Percentiles rank a stretch among this genome's conserved stretches.
phyloP scores from a whole-genome alignment of 2,113 vertebrate species.

The Oceanodroma tethys region DNA sequence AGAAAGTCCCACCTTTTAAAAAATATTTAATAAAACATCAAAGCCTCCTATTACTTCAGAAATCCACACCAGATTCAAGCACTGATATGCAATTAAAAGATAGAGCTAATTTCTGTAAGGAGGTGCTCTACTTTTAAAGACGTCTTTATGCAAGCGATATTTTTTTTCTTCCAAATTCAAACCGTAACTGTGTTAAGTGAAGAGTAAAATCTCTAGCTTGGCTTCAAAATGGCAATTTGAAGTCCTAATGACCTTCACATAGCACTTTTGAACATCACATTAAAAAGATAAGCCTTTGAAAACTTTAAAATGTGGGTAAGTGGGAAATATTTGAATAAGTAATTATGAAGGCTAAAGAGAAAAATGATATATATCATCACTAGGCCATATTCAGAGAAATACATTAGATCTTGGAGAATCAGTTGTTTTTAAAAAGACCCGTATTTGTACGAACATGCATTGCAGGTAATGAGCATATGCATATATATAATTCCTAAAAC shows the following conservation, averaged over 20 bases:
- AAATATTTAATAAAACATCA: slow-evolving; percentile 79
- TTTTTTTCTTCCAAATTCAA: slow-evolving; percentile 28
- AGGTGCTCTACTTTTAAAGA: slow-evolving; percentile 66
- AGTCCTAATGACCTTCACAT: slow-evolving; percentile 67
- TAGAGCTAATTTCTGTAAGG: slow-evolving; percentile 71
- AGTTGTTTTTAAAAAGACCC: not conserved
- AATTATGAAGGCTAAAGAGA: slow-evolving; percentile 34
- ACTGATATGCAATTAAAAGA: slow-evolving; percentile 73
- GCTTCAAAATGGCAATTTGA: slow-evolving; percentile 70
- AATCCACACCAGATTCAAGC: slow-evolving; percentile 63
- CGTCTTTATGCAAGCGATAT: slow-evolving; percentile 34
- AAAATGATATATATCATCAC: slow-evolving; percentile 8
- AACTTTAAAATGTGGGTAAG: slow-evolving; percentile 58
- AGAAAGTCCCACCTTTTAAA: slow-evolving; percentile 67
- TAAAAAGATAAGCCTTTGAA: slow-evolving; percentile 72
- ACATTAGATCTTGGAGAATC: not conserved
- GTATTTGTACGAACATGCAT: accelerated
- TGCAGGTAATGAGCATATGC: not conserved
- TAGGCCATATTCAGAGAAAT: not conserved
- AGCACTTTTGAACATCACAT: slow-evolving; percentile 64
- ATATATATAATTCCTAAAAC: not conserved
- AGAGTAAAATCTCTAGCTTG: slow-evolving; percentile 63
- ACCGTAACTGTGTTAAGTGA: slow-evolving; percentile 27
- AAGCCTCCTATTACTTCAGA: slow-evolving; percentile 70
- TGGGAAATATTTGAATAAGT: slow-evolving; percentile 70